Evolutionary conservation across 2,113 vertebrate genomes (phyloP), one percentile per base, ranked within the genome.

Genomic region (Colistium nudipinnis): DNA sequence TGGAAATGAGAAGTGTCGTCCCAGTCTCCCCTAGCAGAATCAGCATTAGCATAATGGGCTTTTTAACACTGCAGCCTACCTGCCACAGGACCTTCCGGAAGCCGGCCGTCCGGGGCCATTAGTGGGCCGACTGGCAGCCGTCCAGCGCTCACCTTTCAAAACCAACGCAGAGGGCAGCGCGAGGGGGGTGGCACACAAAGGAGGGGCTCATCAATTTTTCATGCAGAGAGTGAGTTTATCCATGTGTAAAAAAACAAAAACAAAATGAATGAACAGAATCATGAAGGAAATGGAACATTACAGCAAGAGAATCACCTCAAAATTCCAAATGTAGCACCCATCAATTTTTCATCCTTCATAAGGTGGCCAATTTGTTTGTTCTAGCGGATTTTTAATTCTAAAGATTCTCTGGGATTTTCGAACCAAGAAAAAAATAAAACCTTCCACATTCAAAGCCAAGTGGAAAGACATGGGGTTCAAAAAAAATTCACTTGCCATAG

Each of bases 31-130:
- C 31, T 14, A 4, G 72, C 83, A 62, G 80, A 87, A 87, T 88
- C 84, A 86, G 48, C 79, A 88, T 90, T 89, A 87, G 83, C 90
- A 90, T 90, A 91, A 93, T 91, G 80, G 83, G 64, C 73, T 87
- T 90, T 88, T 90, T 86, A 90, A 89, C 82, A 74, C 70, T 10
- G 81, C 80, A 56, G 67, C 77, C 79, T 81, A 85, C 85, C 84
- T 89, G 80, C 86, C 87, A 80, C 35, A 52, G 81, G 81, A 70
- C 76, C 64, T 33, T 3, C 60, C 44, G 78, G 80, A 81, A 82
- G 71, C 79, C 55, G 17, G 64, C 72, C 84, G 82, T 84, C 83
- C 69, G 10, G 55, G 48, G 56, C 83, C 81, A 90, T 92, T 90
- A 90, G 81, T 67, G 71, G n/a, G 81, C 82, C 76, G 83, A 82